These are phyloP conservation scores for Axinella damicornis DNA, from an alignment of 37 sponge, comb jelly and placozoan species.

Conservation along the genomic window DNA sequence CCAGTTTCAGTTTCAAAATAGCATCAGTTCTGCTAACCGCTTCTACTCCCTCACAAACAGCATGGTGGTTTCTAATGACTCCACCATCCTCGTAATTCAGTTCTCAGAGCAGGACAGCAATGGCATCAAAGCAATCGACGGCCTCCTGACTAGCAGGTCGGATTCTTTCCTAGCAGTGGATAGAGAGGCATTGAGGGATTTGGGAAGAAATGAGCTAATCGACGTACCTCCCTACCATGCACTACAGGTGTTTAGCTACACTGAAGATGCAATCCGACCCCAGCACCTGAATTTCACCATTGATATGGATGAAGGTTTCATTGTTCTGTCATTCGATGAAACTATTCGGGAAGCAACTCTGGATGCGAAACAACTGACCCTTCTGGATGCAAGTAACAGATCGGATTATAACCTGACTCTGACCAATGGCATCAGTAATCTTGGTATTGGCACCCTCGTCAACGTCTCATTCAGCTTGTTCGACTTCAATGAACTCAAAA, in stretches of 20 bases:
- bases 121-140: constrained; percentile 79
- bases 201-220: constrained; percentile 77
- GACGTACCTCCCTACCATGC: constrained; percentile 62
- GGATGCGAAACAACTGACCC: constrained; percentile 73
- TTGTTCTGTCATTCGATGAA: constrained; percentile 84
- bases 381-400: constrained; percentile 27
- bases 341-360: constrained; percentile 78
- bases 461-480: constrained; percentile 58
- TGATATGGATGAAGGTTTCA: constrained; percentile 69
- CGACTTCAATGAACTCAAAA: constrained; percentile 82
- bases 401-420: constrained; percentile 56
- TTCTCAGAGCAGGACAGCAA: constrained; percentile 81
- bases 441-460: constrained; percentile 34
- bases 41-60: constrained; percentile 67
- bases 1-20: constrained; percentile 80
- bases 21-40: constrained; percentile 39
- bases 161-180: constrained; percentile 80
- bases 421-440: constrained; percentile 68
- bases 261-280: constrained; percentile 67
- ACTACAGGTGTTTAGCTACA: constrained; percentile 29
- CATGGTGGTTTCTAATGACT: constrained; percentile 60
- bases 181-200: constrained; percentile 74
- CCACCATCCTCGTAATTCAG: constrained; percentile 56
- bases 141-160: constrained; percentile 45
- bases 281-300: constrained; percentile 69